Conservation (phyloP, 1,140 invertebrate genomes). For the Temnothorax curvispinosus region DNA sequence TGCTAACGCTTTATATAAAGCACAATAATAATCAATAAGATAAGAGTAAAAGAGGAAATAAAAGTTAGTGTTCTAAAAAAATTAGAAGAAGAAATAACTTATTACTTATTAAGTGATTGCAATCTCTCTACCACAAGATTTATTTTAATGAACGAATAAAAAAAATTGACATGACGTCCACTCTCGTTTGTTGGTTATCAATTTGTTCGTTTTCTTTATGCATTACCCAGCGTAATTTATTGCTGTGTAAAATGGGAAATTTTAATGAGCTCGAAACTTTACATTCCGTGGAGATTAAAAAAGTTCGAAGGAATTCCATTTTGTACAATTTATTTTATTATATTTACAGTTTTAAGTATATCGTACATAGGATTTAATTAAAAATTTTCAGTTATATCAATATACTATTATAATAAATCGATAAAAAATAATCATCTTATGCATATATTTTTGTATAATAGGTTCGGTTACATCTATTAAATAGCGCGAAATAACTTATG, state of each 20-base stretch:
- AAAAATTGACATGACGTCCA: neutral
- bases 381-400: neutral
- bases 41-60: neutral
- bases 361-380: neutral
- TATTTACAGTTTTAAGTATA: neutral
- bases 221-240: neutral
- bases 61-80: neutral
- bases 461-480: neutral
- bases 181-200: neutral
- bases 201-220: conserved; percentile 12
- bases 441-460: neutral
- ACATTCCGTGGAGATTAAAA: neutral
- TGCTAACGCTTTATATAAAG: neutral
- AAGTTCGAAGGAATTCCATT: neutral
- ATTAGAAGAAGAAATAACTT: neutral
- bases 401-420: neutral
- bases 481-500: neutral
- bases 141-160: neutral
- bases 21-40: neutral
- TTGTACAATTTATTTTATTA: neutral
- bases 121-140: neutral
- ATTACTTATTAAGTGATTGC: neutral
- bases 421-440: neutral
- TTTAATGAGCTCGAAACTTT: conserved; percentile 41
- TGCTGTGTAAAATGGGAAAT: conserved; percentile 3